Conservation (phyloP, 2,113 vertebrate species). For the Crocuta crocuta region DNA sequence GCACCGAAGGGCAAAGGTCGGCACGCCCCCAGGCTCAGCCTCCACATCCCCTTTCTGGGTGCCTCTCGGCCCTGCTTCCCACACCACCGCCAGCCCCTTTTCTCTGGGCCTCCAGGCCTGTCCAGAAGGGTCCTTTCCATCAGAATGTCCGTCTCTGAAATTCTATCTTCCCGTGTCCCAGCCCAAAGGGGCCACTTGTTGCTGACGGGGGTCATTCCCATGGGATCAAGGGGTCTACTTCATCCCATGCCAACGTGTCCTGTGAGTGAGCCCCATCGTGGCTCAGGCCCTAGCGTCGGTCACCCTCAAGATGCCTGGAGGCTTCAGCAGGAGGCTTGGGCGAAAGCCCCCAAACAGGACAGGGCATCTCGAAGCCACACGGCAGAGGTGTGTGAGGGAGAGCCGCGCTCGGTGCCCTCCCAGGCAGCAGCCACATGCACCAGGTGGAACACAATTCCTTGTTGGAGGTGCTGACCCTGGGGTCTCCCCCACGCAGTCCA, state of each 20-base stretch:
- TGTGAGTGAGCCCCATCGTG: accelerated
- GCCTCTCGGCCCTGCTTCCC: accelerated
- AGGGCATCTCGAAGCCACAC: accelerated
- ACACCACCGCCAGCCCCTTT: accelerated
- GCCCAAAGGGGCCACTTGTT: too few species aligned
- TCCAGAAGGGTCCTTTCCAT: neutral
- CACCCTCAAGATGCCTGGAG: neutral
- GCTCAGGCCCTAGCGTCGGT: too few species aligned
- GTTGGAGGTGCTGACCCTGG: neutral
- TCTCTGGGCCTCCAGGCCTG: neutral
- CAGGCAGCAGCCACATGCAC: accelerated
- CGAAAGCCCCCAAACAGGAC: neutral
- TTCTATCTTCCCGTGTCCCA: neutral
- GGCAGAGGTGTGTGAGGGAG: accelerated
- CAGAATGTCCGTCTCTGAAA: neutral
- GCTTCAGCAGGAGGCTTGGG: neutral
- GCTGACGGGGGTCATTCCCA: accelerated
- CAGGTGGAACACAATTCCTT: neutral
- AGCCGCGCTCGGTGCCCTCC: accelerated
- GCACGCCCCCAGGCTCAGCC: accelerated
- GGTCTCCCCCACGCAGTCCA: too few species aligned
- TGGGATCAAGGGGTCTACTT: neutral
- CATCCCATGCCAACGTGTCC: neutral
- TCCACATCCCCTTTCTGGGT: accelerated
- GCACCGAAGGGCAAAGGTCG: neutral